Evolutionary conservation across 1,140 invertebrate genomes (phyloP).

Genomic region (Drosophila bipectinata): DNA sequence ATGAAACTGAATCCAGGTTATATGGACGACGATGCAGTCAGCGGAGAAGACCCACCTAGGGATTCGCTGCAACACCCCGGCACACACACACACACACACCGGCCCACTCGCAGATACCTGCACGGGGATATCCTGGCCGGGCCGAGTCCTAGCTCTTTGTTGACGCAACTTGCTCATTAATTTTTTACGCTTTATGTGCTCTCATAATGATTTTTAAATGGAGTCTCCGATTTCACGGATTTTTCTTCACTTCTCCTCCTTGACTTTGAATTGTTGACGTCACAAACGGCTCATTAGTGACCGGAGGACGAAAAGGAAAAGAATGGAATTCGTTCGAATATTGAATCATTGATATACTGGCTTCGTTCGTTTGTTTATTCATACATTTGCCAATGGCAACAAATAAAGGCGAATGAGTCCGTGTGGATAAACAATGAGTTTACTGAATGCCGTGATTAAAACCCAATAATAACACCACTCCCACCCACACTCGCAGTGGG

Average conservation of each 20-base stretch:
- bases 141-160: conserved; percentile 45
- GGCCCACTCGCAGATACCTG: not conserved
- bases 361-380: conserved; percentile 39
- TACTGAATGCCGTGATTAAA: conserved; percentile 59
- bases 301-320: conserved; percentile 17
- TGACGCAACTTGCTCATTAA: conserved; percentile 78
- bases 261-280: conserved; percentile 33
- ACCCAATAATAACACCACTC: conserved; percentile 47
- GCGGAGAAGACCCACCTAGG: conserved; percentile 39
- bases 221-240: conserved; percentile 74
- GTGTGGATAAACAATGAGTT: conserved; percentile 40
- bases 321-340: conserved; percentile 4
- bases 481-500: not conserved
- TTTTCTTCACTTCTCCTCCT: conserved; percentile 11
- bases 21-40: conserved; percentile 32
- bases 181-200: conserved; percentile 81
- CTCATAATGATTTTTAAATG: conserved; percentile 81
- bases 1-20: conserved; percentile 54
- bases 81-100: conserved; percentile 12
- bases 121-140: conserved; percentile 23
- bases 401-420: conserved; percentile 18
- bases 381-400: conserved; percentile 16
- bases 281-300: conserved; percentile 62
- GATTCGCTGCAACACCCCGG: conserved; percentile 34
- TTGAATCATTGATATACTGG: conserved; percentile 6